phyloP scores from a whole-genome alignment of 2,113 vertebrate genomes.

The Excalfactoria chinensis region DNA sequence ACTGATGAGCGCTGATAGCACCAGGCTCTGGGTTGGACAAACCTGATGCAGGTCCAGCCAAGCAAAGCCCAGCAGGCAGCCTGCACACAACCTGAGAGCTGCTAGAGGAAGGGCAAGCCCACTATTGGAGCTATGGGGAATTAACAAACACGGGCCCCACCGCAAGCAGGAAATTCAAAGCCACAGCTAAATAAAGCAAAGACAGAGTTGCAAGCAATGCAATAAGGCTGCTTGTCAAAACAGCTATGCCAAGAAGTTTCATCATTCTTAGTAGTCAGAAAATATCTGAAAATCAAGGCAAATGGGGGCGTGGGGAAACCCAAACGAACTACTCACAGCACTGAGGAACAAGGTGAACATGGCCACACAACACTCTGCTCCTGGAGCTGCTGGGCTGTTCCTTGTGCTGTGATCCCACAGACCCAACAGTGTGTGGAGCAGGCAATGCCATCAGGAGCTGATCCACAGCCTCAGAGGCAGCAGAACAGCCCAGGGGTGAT shows the following conservation, averaged over 20 bases:
- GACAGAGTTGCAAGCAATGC: neutral
- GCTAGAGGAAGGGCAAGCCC: neutral
- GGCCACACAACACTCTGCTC: neutral
- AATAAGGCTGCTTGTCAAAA: neutral
- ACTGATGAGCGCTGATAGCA: neutral
- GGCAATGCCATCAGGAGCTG: neutral
- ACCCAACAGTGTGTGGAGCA: fast-evolving
- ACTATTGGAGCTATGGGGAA: neutral
- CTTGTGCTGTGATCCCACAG: fast-evolving
- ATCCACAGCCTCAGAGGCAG: fast-evolving
- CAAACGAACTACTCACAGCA: neutral
- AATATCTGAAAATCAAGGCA: neutral
- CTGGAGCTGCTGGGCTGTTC: no score
- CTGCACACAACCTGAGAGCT: neutral
- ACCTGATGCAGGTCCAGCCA: neutral
- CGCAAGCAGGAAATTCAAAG: conserved; percentile 30
- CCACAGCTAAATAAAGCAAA: conserved; percentile 5
- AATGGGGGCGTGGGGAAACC: neutral
- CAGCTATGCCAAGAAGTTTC: neutral
- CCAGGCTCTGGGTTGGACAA: neutral
- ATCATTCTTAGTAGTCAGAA: neutral
- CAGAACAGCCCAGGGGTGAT: fast-evolving
- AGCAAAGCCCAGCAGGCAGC: fast-evolving
- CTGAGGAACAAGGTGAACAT: fast-evolving
- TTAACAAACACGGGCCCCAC: neutral